Evolutionary conservation across 1,140 invertebrate genomes (phyloP), one percentile per base, ranked within the genome.

Genomic region (Trichonephila clavipes): DNA sequence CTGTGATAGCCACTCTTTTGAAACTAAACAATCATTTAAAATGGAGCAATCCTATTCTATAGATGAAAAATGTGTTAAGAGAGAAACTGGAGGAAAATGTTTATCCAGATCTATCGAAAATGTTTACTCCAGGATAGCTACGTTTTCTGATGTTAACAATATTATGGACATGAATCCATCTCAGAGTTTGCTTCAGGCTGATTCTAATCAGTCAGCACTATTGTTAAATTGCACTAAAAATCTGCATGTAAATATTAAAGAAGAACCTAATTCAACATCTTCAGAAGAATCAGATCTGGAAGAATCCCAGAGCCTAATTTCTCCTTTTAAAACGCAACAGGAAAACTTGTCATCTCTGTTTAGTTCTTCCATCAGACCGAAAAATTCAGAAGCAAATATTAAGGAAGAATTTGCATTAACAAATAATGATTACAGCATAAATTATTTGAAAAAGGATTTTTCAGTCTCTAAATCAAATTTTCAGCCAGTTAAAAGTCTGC

Each of bases 251-350:
- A n/a, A 24, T n/a, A 85, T 85, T 12, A 85, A 85, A 58, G 24
- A 85, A n/a, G 82, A 85, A 34, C 5, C 44, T n/a, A 16, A 19
- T 40, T 77, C 24, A n/a, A n/a, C n/a, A 59, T 85, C 44, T 58
- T 4, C 59, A 24, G 85, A 88, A 40, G n/a, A 61, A 5, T 83
- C 82, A n/a, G 85, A 88, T 62, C 6, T 19, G 24, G 85, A 62
- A 24, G 21, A 10, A 34, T 88, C 85, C 14, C 59, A 88, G 34
- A 88, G 85, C n/a, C 34, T 64, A 40, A 62, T 88, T 88, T 58
- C 16, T 24, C 24, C 85, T 77, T 77, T 34, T 28, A 12, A 77
- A 28, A 34, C 18, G 12, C 69, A 14, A 16, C 12, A 12, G 16
- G 16, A 77, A 34, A 16, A 1, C 77, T 5, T 8, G 1, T 12